Evolutionary conservation across 1,140 invertebrate genomes (phyloP).

Genomic region (Stenopsyche tienmushanensis): DNA sequence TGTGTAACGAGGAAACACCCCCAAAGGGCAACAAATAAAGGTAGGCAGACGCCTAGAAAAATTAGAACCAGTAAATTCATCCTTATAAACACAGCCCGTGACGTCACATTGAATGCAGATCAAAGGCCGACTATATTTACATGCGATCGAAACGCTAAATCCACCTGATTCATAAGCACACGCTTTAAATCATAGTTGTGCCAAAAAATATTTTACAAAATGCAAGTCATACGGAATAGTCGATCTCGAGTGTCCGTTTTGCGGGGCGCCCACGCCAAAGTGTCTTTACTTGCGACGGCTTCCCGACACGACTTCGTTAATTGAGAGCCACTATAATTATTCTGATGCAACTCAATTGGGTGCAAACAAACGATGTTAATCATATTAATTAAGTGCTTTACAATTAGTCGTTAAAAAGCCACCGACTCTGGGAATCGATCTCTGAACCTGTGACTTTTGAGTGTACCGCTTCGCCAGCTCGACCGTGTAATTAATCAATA

Average conservation of each 20-base stretch:
- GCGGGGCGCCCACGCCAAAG: slow-evolving; percentile 8
- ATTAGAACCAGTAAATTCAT: too few relatives aligned
- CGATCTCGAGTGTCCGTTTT: background rate
- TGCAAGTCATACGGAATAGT: too few relatives aligned
- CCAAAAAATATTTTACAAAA: too few relatives aligned
- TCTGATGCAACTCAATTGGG: slow-evolving; percentile 32
- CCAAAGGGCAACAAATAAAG: slow-evolving; percentile 23
- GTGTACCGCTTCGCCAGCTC: background rate
- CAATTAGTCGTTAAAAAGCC: slow-evolving; percentile 12
- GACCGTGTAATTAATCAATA: slow-evolving; percentile 28
- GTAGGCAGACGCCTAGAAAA: background rate
- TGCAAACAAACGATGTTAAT: slow-evolving; percentile 30
- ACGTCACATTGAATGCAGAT: too few relatives aligned
- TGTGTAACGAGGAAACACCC: slow-evolving; percentile 27
- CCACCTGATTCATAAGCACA: too few relatives aligned
- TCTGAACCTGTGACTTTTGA: slow-evolving; percentile 15
- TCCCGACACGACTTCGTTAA: slow-evolving; percentile 14
- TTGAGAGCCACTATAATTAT: slow-evolving; percentile 25
- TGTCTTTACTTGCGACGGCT: background rate
- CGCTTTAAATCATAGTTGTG: too few relatives aligned
- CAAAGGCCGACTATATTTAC: too few relatives aligned
- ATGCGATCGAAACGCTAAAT: too few relatives aligned
- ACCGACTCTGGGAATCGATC: slow-evolving; percentile 23
- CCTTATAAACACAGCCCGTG: too few relatives aligned
- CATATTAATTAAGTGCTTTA: slow-evolving; percentile 27